Evolutionary conservation across 2,888 invertebrate species (phyloP).

Genomic region (Trisateles emortualis): DNA sequence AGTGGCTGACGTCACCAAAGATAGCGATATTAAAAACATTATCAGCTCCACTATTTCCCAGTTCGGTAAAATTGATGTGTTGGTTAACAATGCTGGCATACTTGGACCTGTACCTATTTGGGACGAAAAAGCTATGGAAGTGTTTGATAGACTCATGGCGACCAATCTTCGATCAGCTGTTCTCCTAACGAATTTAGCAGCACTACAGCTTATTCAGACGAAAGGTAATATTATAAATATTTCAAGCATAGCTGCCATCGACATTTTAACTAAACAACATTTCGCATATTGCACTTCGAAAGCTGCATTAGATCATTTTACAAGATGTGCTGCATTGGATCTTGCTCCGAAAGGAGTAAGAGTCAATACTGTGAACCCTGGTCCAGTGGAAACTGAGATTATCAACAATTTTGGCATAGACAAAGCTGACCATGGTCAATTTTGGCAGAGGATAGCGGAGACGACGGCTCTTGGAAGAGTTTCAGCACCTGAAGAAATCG

Average conservation of each 20-base stretch:
- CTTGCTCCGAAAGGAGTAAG: too few relatives aligned
- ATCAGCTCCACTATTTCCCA: conserved; percentile 12
- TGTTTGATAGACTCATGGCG: conserved; percentile 18
- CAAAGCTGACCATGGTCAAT: conserved; percentile 56
- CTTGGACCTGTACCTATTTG: background rate
- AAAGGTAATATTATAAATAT: conserved; percentile 58
- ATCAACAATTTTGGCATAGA: conserved; percentile 26
- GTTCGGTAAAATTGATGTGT: conserved; percentile 31
- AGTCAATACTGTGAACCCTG: conserved; percentile 96
- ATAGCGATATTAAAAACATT: conserved; percentile 2
- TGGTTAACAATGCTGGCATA: conserved; percentile 38
- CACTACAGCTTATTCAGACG: conserved; percentile 34
- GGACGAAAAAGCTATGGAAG: background rate
- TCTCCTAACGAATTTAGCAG: conserved; percentile 26
- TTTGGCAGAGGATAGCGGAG: conserved; percentile 89
- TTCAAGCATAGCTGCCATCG: conserved; percentile 46
- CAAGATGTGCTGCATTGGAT: too few relatives aligned
- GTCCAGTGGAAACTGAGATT: conserved; percentile 88
- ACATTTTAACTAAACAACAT: conserved; percentile 3
- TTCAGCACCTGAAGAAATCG: conserved; percentile 78
- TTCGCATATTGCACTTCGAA: conserved; percentile 51
- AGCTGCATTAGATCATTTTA: too few relatives aligned
- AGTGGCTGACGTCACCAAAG: conserved; percentile 4
- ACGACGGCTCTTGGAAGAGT: conserved; percentile 94
- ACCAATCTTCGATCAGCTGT: conserved; percentile 34